phyloP scores from a whole-genome alignment of 2,797 vertebrate species.

The Dryobates pubescens region DNA sequence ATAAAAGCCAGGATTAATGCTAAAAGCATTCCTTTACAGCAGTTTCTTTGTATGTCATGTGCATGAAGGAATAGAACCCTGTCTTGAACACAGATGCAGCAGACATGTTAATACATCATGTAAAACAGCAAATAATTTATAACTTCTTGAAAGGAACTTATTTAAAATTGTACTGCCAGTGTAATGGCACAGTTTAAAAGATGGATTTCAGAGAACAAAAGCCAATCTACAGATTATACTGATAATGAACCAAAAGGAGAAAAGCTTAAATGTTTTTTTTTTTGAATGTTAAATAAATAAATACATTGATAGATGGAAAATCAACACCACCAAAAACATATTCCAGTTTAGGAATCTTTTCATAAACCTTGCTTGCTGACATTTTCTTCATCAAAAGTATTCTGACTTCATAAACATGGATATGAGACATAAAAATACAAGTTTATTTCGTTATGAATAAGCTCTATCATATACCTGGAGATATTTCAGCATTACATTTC shows the following conservation, averaged over 20 bases:
- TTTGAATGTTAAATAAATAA: too few species aligned
- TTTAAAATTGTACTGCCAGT: background rate
- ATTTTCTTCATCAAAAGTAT: background rate
- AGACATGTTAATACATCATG: slow-evolving; percentile 23
- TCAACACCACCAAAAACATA: background rate
- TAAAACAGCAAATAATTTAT: slow-evolving; percentile 51
- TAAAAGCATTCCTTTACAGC: background rate
- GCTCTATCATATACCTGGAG: background rate
- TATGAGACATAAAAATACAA: background rate
- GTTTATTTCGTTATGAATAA: background rate
- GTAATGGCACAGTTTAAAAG: background rate
- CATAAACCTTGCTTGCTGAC: background rate
- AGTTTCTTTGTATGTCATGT: background rate
- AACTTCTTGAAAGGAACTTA: background rate
- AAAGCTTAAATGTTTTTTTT: background rate
- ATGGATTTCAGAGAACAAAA: background rate
- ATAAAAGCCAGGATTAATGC: background rate
- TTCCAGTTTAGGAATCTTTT: background rate
- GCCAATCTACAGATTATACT: background rate
- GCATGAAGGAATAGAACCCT: background rate
- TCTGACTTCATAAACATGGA: background rate
- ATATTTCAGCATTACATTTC: background rate
- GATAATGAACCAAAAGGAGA: background rate
- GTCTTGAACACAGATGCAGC: background rate
- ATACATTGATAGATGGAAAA: too few species aligned